phyloP scores from a whole-genome alignment of 2,797 vertebrate genomes.

The Lindbergichthys nudifrons region DNA sequence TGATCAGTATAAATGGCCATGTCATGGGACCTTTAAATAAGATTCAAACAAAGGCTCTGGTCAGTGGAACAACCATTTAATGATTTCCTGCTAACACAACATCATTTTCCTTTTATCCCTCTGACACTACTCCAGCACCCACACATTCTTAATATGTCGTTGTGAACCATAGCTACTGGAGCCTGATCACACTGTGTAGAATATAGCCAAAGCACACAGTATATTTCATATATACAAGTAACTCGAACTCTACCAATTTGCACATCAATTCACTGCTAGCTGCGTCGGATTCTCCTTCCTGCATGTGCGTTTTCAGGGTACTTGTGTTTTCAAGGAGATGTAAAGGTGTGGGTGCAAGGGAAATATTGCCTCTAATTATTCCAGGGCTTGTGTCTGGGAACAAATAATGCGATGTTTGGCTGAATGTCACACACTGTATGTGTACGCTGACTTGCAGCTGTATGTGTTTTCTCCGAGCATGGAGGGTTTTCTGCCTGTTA shows the following conservation, averaged over 20 bases:
- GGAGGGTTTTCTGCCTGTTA: slow-evolving; percentile 35
- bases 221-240: slow-evolving; percentile 55
- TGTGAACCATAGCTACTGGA: slow-evolving; percentile 19
- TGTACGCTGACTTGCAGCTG: slow-evolving; percentile 26
- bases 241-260: slow-evolving; percentile 54
- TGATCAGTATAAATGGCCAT: no score
- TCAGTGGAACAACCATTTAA: neutral
- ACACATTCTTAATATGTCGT: slow-evolving; percentile 1
- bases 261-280: slow-evolving; percentile 32
- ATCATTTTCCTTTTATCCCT: neutral
- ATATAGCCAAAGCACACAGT: slow-evolving; percentile 29
- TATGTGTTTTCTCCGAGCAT: neutral
- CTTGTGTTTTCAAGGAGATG: slow-evolving; percentile 26
- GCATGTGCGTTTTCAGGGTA: slow-evolving; percentile 14
- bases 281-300: slow-evolving; percentile 40
- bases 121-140: neutral
- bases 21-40: neutral
- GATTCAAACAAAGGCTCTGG: slow-evolving; percentile 5
- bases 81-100: neutral
- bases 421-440: slow-evolving; percentile 37
- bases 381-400: slow-evolving; percentile 7
- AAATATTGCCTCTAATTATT: slow-evolving; percentile 62
- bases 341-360: slow-evolving; percentile 18
- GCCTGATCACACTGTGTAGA: slow-evolving; percentile 19
- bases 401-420: slow-evolving; percentile 47